Base-by-base conservation (phyloP, 1,140 invertebrate species). In the Atta texana region DNA sequence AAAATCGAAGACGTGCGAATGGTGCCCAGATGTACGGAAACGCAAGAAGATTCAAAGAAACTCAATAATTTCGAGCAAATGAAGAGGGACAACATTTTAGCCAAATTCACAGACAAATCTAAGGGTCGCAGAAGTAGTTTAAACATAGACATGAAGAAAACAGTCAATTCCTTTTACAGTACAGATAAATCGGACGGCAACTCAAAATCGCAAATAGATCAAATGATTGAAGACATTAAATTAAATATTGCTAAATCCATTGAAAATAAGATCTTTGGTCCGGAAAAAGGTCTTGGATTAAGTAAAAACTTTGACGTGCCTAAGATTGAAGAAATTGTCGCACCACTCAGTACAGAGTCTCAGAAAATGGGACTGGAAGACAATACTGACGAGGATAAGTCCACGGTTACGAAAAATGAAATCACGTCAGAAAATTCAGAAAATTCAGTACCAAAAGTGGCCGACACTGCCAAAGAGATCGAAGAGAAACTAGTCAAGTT, bases 391-490 rank as follows among this genome's bases (percentile, higher is more conserved):
- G 93, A 95, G 28, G 92, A 93, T 7, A 93, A 93, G 57, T 91
- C 92, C n/a, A 91, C 89, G 53, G 90, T 84, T 31, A 89, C 92
- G 0, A 92, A 91, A 53, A 92, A 72, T n/a, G 91, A 94, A 66
- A 92, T 90, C 18, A 89, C 89, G 75, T 92, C 89, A 16, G 91
- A 94, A 0, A 93, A 85, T 57, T 82, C 92, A 31, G 94, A 94
- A 8, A 94, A 94, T 91, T 93, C 94, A 53, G 92, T 95, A 90
- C 95, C 95, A 76, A 95, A 93, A 88, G 94, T 95, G 85, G 95
- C 94, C 59, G 95, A 95, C 78, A 95, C 95, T 94, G 95, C 95
- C 94, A 95, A 95, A 95, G 94, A 95, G 92, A 95, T 95, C 66
- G 80, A 81, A 14, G 94, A 95, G 89, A 95, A 95, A 92, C 94